Evolutionary conservation across 2,888 invertebrate genomes (phyloP).

Genomic region (Metellina segmentata): DNA sequence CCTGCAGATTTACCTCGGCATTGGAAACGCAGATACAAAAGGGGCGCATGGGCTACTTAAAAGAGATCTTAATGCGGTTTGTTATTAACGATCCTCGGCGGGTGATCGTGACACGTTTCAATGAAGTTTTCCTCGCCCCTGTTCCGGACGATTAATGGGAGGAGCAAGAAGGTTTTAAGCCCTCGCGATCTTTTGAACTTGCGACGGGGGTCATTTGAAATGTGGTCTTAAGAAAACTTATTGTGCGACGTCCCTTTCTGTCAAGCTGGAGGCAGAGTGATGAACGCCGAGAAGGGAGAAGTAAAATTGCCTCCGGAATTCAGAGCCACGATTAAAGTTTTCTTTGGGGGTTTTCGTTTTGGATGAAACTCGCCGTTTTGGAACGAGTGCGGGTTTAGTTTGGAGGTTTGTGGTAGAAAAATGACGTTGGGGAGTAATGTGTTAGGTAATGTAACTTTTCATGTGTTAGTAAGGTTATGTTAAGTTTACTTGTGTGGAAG

Average conservation of each 20-base stretch:
- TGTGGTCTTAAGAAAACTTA: constrained; percentile 63
- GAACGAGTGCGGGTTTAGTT: neutral
- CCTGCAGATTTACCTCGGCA: constrained; percentile 20
- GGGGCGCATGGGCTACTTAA: constrained; percentile 24
- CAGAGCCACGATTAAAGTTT: neutral
- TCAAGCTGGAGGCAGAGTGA: neutral
- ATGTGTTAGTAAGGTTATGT: no score
- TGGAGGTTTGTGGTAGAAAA: neutral
- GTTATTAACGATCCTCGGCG: constrained; percentile 62
- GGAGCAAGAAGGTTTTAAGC: constrained; percentile 39
- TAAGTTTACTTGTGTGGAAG: no score
- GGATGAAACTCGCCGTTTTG: neutral
- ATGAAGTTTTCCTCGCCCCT: constrained; percentile 53
- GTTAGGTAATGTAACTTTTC: no score
- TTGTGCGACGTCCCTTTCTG: constrained; percentile 16
- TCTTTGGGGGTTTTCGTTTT: neutral
- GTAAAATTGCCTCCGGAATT: no score
- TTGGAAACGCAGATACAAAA: constrained; percentile 33
- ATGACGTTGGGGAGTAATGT: neutral
- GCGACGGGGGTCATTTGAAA: constrained; percentile 54
- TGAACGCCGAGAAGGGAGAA: neutral
- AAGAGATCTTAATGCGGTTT: constrained; percentile 59
- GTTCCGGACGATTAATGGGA: constrained; percentile 46
- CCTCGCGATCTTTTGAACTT: constrained; percentile 46
- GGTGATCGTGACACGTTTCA: constrained; percentile 49